Conservation (phyloP, 1,140 invertebrate species). For the Zaprionus kolodkinae region DNA sequence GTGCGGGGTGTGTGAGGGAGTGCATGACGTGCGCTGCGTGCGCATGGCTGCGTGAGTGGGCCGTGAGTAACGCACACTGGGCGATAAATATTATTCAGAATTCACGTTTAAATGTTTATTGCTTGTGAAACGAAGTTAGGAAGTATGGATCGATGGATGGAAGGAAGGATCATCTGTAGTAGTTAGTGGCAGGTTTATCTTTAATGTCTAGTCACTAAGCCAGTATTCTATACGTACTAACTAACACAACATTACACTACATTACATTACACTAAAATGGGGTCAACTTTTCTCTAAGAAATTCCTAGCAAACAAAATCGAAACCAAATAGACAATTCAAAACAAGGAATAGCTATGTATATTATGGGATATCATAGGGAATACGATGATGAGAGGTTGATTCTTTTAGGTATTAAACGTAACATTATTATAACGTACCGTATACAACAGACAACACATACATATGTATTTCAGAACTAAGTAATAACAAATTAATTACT, state of each 20-base stretch:
- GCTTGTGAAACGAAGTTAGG: slow-evolving; percentile 48
- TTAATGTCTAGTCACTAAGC: slow-evolving; percentile 32
- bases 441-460: neutral
- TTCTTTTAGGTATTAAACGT: neutral
- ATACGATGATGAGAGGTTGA: neutral
- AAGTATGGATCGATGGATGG: neutral
- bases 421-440: neutral
- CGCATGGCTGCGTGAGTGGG: neutral
- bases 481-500: slow-evolving; percentile 17
- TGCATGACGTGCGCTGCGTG: slow-evolving; percentile 2
- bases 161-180: slow-evolving; percentile 10
- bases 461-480: slow-evolving; percentile 25
- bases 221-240: slow-evolving; percentile 29
- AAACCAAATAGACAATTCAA: neutral
- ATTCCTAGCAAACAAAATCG: slow-evolving; percentile 3
- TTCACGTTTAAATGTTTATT: slow-evolving; percentile 70
- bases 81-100: slow-evolving; percentile 34
- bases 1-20: neutral
- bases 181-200: slow-evolving; percentile 32
- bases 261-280: neutral
- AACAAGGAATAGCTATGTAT: neutral
- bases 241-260: slow-evolving; percentile 1
- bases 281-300: neutral
- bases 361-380: neutral
- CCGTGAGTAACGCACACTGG: neutral